Percentiles rank a stretch among this genome's conserved stretches.
These are phyloP conservation scores for Tridacna crocea DNA, from an alignment of 2,888 invertebrate species.

Conservation along the genomic window DNA sequence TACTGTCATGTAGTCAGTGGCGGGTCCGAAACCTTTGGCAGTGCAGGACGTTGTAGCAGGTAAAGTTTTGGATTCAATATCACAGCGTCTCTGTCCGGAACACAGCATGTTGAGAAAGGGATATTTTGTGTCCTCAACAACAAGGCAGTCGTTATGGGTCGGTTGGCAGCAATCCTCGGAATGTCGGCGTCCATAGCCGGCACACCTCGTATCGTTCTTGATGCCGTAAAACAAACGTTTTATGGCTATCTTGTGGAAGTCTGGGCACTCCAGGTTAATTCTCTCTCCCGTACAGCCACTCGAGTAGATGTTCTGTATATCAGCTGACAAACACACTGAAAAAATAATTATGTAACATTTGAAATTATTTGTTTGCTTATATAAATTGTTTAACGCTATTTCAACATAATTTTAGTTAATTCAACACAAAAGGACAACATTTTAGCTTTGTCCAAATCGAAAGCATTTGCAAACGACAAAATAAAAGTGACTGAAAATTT, in stretches of 20 bases:
- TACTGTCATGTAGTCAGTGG: slow-evolving; percentile 76
- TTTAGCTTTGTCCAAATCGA: too few species aligned
- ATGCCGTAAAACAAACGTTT: slow-evolving; percentile 76
- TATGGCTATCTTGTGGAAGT: slow-evolving; percentile 74
- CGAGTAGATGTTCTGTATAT: slow-evolving; percentile 72
- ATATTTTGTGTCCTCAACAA: slow-evolving; percentile 73
- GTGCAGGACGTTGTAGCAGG: slow-evolving; percentile 60
- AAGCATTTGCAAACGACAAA: too few species aligned
- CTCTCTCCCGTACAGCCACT: slow-evolving; percentile 73
- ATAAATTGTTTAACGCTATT: neutral
- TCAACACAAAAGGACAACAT: too few species aligned
- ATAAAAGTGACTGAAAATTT: too few species aligned
- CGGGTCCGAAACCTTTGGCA: slow-evolving; percentile 48
- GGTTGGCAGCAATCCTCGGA: slow-evolving; percentile 72
- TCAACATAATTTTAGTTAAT: neutral
- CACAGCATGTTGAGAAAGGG: slow-evolving; percentile 74
- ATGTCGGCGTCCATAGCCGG: slow-evolving; percentile 44
- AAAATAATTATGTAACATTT: neutral
- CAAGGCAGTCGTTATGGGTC: slow-evolving; percentile 72
- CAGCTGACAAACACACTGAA: slow-evolving; percentile 38
- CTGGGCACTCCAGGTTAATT: slow-evolving; percentile 70
- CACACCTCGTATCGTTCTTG: slow-evolving; percentile 69
- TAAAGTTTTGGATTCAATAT: slow-evolving; percentile 66
- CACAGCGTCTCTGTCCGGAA: slow-evolving; percentile 74
- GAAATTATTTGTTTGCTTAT: neutral